A percentile compares a stretch with the other conserved stretches of the same genome.
phyloP scores from a whole-genome alignment of 2,888 invertebrate genomes.

The Sicus ferrugineus region DNA sequence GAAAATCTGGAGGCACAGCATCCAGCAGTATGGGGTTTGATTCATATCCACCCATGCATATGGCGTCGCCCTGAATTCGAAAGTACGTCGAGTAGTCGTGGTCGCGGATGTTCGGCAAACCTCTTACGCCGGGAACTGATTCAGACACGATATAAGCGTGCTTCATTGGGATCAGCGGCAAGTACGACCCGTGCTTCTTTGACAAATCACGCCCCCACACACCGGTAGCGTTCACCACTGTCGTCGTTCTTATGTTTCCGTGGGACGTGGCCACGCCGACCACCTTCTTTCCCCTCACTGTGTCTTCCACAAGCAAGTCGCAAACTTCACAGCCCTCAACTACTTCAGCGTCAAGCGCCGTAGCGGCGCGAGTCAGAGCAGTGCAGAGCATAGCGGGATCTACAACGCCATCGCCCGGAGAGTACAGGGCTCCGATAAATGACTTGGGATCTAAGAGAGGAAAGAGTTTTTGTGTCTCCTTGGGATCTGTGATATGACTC shows the following conservation, averaged over 20 bases:
- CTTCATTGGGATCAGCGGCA: slow-evolving; percentile 85
- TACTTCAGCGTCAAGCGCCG: slow-evolving; percentile 76
- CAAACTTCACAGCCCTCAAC: slow-evolving; percentile 78
- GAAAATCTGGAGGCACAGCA: slow-evolving; percentile 78
- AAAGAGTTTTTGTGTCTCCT: slow-evolving; percentile 78
- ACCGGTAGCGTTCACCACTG: slow-evolving; percentile 76
- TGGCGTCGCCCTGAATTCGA: slow-evolving; percentile 82
- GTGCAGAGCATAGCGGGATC: slow-evolving; percentile 84
- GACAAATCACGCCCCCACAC: slow-evolving; percentile 82
- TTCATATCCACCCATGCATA: slow-evolving; percentile 89
- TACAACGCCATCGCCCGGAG: slow-evolving; percentile 82
- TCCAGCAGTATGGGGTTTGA: slow-evolving; percentile 82
- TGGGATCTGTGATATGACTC: slow-evolving; percentile 75
- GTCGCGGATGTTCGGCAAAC: slow-evolving; percentile 84
- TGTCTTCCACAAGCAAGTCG: slow-evolving; percentile 74
- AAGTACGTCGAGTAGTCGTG: slow-evolving; percentile 86
- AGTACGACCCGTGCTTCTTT: slow-evolving; percentile 64
- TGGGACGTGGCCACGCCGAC: slow-evolving; percentile 78
- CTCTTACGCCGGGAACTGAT: slow-evolving; percentile 75
- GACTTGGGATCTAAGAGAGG: slow-evolving; percentile 79
- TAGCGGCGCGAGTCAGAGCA: slow-evolving; percentile 78
- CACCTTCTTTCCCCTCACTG: slow-evolving; percentile 69
- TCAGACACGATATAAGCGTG: slow-evolving; percentile 90
- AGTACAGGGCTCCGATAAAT: slow-evolving; percentile 79
- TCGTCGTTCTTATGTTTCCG: slow-evolving; percentile 76